Evolutionary conservation across 1,140 invertebrate species (phyloP).

Genomic region (Lasaia peninsularis): DNA sequence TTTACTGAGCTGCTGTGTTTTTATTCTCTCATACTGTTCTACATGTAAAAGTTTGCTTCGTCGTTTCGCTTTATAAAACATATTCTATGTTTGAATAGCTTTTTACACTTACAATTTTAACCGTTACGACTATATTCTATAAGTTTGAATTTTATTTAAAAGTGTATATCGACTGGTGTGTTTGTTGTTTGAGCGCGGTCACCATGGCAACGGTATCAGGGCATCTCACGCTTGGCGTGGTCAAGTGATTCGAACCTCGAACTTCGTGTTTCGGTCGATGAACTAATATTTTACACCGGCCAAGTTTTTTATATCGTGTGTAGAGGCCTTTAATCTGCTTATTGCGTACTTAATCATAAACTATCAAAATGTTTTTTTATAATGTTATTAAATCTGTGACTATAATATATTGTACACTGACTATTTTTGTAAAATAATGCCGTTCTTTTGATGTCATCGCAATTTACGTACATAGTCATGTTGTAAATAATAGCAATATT

Average conservation of each 20-base stretch:
- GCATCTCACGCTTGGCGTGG: conserved; percentile 45
- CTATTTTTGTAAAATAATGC: too few relatives aligned
- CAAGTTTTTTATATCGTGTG: not conserved
- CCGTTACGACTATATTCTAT: not conserved
- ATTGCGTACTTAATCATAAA: not conserved
- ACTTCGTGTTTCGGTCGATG: conserved; percentile 28
- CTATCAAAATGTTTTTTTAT: too few relatives aligned
- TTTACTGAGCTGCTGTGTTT: too few relatives aligned
- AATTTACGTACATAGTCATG: too few relatives aligned
- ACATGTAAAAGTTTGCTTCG: too few relatives aligned
- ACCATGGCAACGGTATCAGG: conserved; percentile 52
- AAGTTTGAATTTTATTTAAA: conserved; percentile 4
- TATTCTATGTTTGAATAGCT: not conserved
- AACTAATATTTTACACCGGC: conserved; percentile 12
- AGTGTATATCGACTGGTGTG: conserved; percentile 11
- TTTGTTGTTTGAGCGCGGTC: conserved; percentile 47
- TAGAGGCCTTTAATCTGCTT: conserved; percentile 8
- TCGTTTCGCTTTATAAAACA: too few relatives aligned
- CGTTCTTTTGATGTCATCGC: too few relatives aligned
- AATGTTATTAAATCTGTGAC: too few relatives aligned
- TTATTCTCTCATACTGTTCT: too few relatives aligned
- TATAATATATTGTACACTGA: too few relatives aligned
- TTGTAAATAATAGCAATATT: too few relatives aligned
- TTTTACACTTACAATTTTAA: not conserved
- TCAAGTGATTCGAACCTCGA: conserved; percentile 29